Evolutionary conservation across 2,888 invertebrate genomes (phyloP).

Genomic region (Meghimatium bilineatum): DNA sequence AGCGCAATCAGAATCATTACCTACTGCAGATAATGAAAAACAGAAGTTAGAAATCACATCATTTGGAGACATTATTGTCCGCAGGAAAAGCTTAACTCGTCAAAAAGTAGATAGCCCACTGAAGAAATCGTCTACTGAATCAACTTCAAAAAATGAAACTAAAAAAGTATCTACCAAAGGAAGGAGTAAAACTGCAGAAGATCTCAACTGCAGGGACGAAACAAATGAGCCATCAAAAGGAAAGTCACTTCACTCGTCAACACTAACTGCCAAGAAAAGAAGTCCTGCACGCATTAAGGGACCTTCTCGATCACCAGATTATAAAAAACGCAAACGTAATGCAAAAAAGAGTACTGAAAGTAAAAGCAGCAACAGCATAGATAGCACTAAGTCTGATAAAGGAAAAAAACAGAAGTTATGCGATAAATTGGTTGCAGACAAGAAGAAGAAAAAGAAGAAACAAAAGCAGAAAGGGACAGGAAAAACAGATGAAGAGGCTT

Average conservation of each 20-base stretch:
- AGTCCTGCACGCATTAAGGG: slow-evolving; percentile 5
- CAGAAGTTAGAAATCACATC: background rate
- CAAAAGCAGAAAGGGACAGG: background rate
- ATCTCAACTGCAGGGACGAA: background rate
- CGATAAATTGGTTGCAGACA: slow-evolving; percentile 26
- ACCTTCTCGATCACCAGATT: slow-evolving; percentile 23
- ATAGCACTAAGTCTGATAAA: background rate
- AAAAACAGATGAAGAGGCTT: background rate
- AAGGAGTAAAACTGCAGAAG: slow-evolving; percentile 1
- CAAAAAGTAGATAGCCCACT: background rate
- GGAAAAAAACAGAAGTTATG: background rate
- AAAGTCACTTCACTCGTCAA: background rate
- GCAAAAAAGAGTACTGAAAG: background rate
- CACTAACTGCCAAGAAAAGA: background rate
- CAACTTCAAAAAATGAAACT: background rate
- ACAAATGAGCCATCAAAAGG: background rate
- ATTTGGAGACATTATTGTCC: background rate
- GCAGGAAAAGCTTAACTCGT: background rate
- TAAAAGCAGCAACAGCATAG: background rate
- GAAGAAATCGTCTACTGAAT: background rate
- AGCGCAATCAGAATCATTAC: background rate
- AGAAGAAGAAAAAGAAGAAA: slow-evolving; percentile 41
- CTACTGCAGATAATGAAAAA: background rate
- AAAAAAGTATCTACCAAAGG: background rate
- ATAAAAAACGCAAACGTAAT: background rate